Base-by-base conservation (phyloP, 1,140 invertebrate genomes). In the Drosophila biarmipes region DNA sequence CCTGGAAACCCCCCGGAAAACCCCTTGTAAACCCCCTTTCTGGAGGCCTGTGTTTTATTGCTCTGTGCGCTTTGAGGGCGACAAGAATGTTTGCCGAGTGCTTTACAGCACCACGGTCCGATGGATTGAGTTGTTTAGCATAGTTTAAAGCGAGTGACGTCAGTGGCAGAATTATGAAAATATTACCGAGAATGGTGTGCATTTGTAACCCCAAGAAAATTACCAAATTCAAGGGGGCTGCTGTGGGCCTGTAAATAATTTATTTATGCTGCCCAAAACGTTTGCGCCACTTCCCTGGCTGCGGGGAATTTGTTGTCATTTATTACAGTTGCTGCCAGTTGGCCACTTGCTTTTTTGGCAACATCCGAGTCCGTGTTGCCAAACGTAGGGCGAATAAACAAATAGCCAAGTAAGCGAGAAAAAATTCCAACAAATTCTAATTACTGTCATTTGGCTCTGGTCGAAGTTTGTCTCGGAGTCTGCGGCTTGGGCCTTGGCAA, bases 391-490 rank as follows among this genome's bases (percentile, higher is more conserved):
- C 57, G 52, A 38, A 48, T 68, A 53, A 67, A 72, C 43, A 55
- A 68, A 73, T 48, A 45, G 24, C 54, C 42, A 68, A 62, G 55
- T 53, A 61, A 37, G 37, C 34, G 40, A 59, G 37, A 67, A 74
- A 82, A 63, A 58, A 49, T 74, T 27, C 62, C 77, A 49, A 69
- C 82, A 86, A 81, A 81, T 86, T 86, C 82, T 86, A 86, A 86
- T 81, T 87, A 86, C 78, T 81, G 82, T 87, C 82, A 78, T 86
- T 86, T 87, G 82, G 82, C 82, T 78, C 57, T 63, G 61, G 49
- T 52, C 81, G 75, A 68, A 74, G 61, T 63, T 76, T 77, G 76
- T 68, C 53, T 14, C 45, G 21, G 51, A 21, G 58, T 35, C 38
- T 35, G 54, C 12, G 37, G 49, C 37, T 38, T 31, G 31, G 45